phyloP scores from a whole-genome alignment of 2,113 vertebrate species.

The Oncorhynchus mykiss region DNA sequence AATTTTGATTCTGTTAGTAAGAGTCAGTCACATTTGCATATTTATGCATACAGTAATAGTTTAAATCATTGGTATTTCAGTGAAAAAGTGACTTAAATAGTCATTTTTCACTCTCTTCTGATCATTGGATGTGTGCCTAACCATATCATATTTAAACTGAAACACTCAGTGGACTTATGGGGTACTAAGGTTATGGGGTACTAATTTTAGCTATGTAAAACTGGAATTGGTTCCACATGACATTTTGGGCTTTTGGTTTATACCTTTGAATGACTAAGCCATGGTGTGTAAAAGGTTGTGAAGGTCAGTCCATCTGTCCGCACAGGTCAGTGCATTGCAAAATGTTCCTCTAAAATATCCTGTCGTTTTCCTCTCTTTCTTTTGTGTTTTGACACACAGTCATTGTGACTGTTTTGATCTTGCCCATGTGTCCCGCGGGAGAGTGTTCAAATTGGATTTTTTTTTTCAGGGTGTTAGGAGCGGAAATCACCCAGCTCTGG shows the following conservation, averaged over 20 bases:
- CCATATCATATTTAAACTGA: constrained; percentile 48
- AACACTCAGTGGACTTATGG: constrained; percentile 32
- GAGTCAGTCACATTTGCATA: not conserved
- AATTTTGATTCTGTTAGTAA: too few species aligned
- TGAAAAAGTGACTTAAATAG: constrained; percentile 31
- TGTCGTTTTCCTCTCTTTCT: constrained; percentile 3
- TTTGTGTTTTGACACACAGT: constrained; percentile 28
- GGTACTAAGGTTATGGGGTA: constrained; percentile 38
- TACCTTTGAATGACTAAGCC: not conserved
- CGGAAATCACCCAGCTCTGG: constrained; percentile 39
- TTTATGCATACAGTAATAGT: not conserved
- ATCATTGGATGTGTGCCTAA: constrained; percentile 23
- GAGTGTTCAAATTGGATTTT: constrained; percentile 50
- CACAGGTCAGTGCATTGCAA: constrained; percentile 10
- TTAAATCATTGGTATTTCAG: not conserved
- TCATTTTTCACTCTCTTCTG: constrained; percentile 31
- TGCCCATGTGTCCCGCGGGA: constrained; percentile 32
- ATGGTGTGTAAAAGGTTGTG: not conserved
- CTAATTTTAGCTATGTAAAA: constrained; percentile 45
- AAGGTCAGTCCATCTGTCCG: constrained; percentile 9
- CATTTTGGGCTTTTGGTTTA: constrained; percentile 10
- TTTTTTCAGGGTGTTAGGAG: constrained; percentile 14
- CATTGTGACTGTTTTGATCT: constrained; percentile 47
- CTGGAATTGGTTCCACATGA: constrained; percentile 49
- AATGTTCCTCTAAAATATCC: constrained; percentile 5